Conservation (phyloP, 1,140 invertebrate species). For the Penaeus japonicus region DNA sequence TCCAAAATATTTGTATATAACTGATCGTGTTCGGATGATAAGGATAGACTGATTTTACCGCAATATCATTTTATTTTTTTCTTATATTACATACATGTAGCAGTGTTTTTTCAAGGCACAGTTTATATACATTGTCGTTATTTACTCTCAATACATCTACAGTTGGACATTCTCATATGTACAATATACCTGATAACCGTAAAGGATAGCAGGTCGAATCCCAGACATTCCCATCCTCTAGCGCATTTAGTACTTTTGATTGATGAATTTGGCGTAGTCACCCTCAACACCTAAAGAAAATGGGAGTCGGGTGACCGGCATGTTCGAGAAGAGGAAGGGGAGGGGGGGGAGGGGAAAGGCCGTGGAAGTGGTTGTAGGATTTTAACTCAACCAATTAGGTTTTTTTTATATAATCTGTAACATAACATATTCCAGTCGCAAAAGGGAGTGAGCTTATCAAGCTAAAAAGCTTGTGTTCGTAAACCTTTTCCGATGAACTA, state of each 20-base stretch:
- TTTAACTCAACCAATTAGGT: too few relatives aligned
- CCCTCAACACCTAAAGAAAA: not conserved
- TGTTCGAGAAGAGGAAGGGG: not conserved
- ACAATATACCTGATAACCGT: slow-evolving; percentile 39
- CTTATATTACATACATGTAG: slow-evolving; percentile 46
- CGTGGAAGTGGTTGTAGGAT: not conserved
- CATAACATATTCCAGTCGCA: too few relatives aligned
- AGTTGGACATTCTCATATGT: slow-evolving; percentile 45
- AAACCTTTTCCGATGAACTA: too few relatives aligned
- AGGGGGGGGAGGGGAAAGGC: not conserved
- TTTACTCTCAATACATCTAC: slow-evolving; percentile 48
- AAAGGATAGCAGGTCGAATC: not conserved
- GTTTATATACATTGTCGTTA: slow-evolving; percentile 45
- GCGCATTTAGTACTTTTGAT: slow-evolving; percentile 17
- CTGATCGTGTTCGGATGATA: slow-evolving; percentile 52
- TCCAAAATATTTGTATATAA: not conserved
- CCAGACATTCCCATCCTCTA: slow-evolving; percentile 34
- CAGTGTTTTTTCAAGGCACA: slow-evolving; percentile 46
- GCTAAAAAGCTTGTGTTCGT: too few relatives aligned
- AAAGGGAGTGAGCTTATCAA: too few relatives aligned
- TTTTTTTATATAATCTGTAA: too few relatives aligned
- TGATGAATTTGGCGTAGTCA: slow-evolving; percentile 33
- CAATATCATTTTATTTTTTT: slow-evolving; percentile 53
- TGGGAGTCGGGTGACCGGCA: not conserved
- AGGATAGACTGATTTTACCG: slow-evolving; percentile 53